Evolutionary conservation across 2,113 vertebrate species (phyloP), one percentile per base, ranked within the genome.

Genomic region (Acrocephalus arundinaceus): DNA sequence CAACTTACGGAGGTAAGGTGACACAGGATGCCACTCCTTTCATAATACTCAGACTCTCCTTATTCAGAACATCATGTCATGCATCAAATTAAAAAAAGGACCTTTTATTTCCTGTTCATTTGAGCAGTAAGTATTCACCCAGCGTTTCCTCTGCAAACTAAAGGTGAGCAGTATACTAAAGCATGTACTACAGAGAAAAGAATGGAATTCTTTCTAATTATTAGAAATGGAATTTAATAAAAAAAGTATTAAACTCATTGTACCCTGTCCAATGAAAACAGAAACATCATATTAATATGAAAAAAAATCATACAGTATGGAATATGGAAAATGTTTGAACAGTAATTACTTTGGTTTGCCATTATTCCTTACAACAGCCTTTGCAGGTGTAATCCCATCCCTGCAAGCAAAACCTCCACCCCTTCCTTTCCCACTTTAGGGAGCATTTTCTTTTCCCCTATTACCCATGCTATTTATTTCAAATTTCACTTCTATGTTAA

Each of bases 141-240:
- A 84, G 79, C 11, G 8, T 94, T 92, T 96, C 52, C 85, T 89
- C 79, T 74, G 70, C 52, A 90, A 87, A 75, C 85, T 84, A n/a
- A 77, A 67, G 43, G 72, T 95, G 87, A 96, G 61, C 62, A 91
- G 59, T 80, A 84, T 61, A 57, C 73, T 67, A 58, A 94, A 93
- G 72, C n/a, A 41, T 70, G 65, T 49, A 68, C 66, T 90, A 59
- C 48, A 83, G 43, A 93, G 41, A 90, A 55, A 72, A 90, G 43
- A 93, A 74, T 25, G 27, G 59, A 91, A 95, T 90, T 96, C 54
- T 95, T 97, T 96, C 59, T 80, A 96, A 80, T 93, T 95, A 76
- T 89, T 95, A 59, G 59, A 97, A 97, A 95, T 10, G 17, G 75
- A 97, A 95, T 97, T 96, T 96, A 97, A 98, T 97, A 94, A 95